Evolutionary conservation across 1,140 invertebrate genomes (phyloP), one percentile per base, ranked within the genome.

Genomic region (Copidosoma floridanum): DNA sequence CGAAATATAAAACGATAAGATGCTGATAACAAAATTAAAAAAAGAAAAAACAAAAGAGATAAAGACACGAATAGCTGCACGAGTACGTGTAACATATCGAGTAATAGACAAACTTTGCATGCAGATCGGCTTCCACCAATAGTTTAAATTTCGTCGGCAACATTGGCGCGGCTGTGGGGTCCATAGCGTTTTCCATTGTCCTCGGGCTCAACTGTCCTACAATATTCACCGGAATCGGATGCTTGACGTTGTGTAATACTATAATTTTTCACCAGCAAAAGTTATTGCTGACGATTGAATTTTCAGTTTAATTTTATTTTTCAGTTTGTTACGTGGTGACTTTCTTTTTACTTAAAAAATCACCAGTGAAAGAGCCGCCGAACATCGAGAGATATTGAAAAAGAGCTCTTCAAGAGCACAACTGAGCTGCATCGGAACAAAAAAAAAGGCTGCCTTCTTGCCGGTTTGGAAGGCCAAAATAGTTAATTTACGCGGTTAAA

Each of bases 131-230:
- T 14, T 67, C 74, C 5, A 58, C 63, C 32, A 73, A 53, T 57
- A 54, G 76, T 43, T 65, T 76, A 21, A 66, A 67, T 43, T 65
- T 68, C 40, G 61, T 69, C 12, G 78, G 74, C 10, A 77, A 74
- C 65, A 26, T 78, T 18, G 77, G 68, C 1, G 72, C 69, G 12
- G 47, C 75, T 0, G n/a, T 74, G 8, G 78, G 78, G 16, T 77
- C 73, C 66, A 50, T 80, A 38, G 56, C 69, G 44, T 78, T 80
- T 64, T 72, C 77, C 27, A 51, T 66, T 4, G 57, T 79, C 21
- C 58, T 80, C 23, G 65, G 61, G 10, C n/a, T 65, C 11, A 51
- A 71, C 14, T 75, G 74, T 41, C 16, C 71, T 8, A 46, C 57
- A 10, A 66, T 71, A 5, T 73, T 78, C 59, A 64, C 73, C 51